phyloP scores from a whole-genome alignment of 2,888 invertebrate species.

The Deroplatys truncata region DNA sequence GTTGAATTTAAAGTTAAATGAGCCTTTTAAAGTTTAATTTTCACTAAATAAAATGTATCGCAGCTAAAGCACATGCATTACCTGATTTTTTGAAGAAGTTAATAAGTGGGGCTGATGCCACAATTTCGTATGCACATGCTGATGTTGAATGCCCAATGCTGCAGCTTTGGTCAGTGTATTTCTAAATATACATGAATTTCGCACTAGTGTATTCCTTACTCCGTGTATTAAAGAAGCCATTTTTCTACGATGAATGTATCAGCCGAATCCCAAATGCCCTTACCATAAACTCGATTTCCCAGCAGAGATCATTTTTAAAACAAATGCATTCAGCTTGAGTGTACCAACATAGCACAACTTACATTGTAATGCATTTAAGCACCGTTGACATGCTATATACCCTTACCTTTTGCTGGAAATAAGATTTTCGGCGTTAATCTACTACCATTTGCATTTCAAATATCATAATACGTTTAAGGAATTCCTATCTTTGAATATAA shows the following conservation, averaged over 20 bases:
- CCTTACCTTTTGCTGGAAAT: no score
- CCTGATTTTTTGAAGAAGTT: not conserved
- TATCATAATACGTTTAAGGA: no score
- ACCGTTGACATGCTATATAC: no score
- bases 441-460: no score
- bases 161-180: constrained; percentile 21
- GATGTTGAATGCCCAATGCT: constrained; percentile 25
- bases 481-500: no score
- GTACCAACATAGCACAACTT: not conserved
- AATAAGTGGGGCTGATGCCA: constrained; percentile 17
- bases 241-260: not conserved
- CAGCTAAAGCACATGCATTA: not conserved
- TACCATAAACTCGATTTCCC: not conserved
- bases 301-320: not conserved
- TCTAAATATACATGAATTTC: constrained; percentile 27
- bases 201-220: constrained; percentile 24
- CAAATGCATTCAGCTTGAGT: not conserved
- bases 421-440: no score
- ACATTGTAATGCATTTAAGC: no score
- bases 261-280: not conserved
- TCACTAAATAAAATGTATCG: no score
- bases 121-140: constrained; percentile 27
- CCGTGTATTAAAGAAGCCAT: constrained; percentile 30
- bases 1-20: no score
- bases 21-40: no score